Evolutionary conservation across 2,888 invertebrate genomes (phyloP).

Genomic region (Cordilura impudica): DNA sequence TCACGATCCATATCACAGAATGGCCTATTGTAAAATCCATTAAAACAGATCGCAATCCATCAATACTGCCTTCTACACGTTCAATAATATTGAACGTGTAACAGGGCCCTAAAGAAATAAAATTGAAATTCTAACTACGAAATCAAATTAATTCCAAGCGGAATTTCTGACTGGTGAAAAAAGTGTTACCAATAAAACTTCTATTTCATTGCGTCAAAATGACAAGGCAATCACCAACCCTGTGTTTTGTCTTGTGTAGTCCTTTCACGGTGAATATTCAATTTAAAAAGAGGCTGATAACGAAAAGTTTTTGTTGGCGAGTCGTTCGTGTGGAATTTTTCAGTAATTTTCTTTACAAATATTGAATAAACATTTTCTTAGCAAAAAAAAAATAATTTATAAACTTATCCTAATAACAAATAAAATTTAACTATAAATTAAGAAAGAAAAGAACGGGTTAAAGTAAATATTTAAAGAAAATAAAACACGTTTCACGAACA

Average conservation of each 20-base stretch:
- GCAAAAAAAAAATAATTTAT: constrained; percentile 8
- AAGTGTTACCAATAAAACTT: no score
- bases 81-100: no score
- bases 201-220: no score
- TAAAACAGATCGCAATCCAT: no score
- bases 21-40: no score
- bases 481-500: constrained; percentile 58
- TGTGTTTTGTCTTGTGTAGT: neutral
- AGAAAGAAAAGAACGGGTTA: neutral
- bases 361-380: constrained; percentile 14
- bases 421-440: neutral
- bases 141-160: no score
- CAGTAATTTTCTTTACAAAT: constrained; percentile 47
- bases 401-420: constrained; percentile 8
- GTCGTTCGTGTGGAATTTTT: constrained; percentile 41
- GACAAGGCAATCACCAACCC: neutral
- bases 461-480: constrained; percentile 20
- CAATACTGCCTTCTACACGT: no score
- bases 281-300: constrained; percentile 31
- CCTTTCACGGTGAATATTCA: neutral
- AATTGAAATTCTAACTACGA: no score
- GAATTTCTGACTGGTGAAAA: no score
- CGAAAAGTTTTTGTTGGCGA: constrained; percentile 58
- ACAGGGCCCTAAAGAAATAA: no score
- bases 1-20: no score